Evolutionary conservation across 92 coral and sea anemone species (phyloP).

Genomic region (Muricea muricata): DNA sequence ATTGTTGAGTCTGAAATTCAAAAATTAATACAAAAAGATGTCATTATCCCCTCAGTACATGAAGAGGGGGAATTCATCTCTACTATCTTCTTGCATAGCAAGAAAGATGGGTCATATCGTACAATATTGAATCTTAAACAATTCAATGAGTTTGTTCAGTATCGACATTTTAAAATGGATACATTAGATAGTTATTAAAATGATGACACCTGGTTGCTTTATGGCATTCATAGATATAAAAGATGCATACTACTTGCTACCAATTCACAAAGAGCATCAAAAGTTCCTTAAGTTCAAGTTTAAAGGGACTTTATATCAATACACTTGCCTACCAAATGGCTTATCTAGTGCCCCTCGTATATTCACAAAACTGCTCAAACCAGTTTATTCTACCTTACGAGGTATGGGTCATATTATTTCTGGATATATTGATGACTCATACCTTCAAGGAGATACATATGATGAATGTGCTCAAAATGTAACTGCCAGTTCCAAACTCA

Average conservation of each 20-base stretch:
- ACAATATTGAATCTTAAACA: slow-evolving; percentile 39
- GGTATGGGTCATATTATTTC: slow-evolving; percentile 17
- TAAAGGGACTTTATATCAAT: slow-evolving; percentile 47
- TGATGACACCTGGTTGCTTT: slow-evolving; percentile 38
- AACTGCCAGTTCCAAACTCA: slow-evolving; percentile 22
- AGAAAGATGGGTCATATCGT: slow-evolving; percentile 52
- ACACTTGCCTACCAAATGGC: slow-evolving; percentile 70
- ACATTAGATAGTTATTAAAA: slow-evolving; percentile 23
- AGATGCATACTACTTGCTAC: slow-evolving; percentile 62
- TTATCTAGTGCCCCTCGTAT: slow-evolving; percentile 56
- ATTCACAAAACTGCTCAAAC: slow-evolving; percentile 64
- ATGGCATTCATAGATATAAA: slow-evolving; percentile 38
- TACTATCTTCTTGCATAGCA: slow-evolving; percentile 39
- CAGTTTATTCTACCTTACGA: slow-evolving; percentile 45
- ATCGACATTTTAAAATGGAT: slow-evolving; percentile 54
- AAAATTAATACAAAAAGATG: slow-evolving; percentile 39
- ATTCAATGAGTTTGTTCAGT: slow-evolving; percentile 53
- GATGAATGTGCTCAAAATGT: slow-evolving; percentile 49
- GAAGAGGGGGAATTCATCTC: slow-evolving; percentile 53
- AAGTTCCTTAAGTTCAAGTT: slow-evolving; percentile 57
- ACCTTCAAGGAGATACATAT: slow-evolving; percentile 54
- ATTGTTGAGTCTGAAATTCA: slow-evolving; percentile 46
- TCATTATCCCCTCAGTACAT: slow-evolving; percentile 47
- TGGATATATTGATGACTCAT: slow-evolving; percentile 65
- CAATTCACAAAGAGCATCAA: slow-evolving; percentile 38